Evolutionary conservation across 2,888 invertebrate genomes (phyloP), one percentile per base, ranked within the genome.

Genomic region (Euplagia quadripunctaria): DNA sequence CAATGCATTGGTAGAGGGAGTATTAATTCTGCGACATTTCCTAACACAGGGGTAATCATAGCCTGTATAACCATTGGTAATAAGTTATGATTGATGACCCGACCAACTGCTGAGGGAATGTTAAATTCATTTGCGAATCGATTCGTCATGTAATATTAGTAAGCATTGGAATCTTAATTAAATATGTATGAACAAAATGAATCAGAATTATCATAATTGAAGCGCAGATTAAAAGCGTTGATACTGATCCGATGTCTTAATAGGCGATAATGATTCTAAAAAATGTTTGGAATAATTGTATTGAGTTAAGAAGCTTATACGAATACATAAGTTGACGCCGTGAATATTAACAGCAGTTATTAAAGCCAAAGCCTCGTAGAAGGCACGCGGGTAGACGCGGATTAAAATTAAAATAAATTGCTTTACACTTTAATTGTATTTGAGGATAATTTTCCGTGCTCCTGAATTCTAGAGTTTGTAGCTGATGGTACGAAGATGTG

Each of bases 371-470:
- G 87, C 85, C 79, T 82, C 88, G 81, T 82, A 82, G 87, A 86
- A 88, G 89, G 89, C 85, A 88, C 85, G 88, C 87, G 88, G 84
- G 84, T 83, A 83, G 87, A 90, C 87, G 87, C 81, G 89, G 94
- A 93, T 94, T 95, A 94, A 94, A 95, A 94, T 95, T 94, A 93
- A 94, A 94, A 95, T 92, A 93, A 95, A 95, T 95, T 94, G 91
- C 92, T 91, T 94, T 92, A 94, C 93, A 93, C 89, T 95, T 93
- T 95, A 95, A 96, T 96, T 95, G 94, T 94, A 94, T 96, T 96
- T 94, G 89, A 91, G 91, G 86, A 94, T 94, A 95, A 96, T 96
- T 96, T 96, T 95, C 95, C 95, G 91, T 91, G 93, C 93, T 93
- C 92, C 94, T 94, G 95, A 92, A 92, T 94, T 91, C 93, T 93